A percentile compares a stretch with the other conserved stretches of the same genome.
Evolutionary conservation across 2,113 vertebrate genomes (phyloP).

Genomic region (Morone chrysops): DNA sequence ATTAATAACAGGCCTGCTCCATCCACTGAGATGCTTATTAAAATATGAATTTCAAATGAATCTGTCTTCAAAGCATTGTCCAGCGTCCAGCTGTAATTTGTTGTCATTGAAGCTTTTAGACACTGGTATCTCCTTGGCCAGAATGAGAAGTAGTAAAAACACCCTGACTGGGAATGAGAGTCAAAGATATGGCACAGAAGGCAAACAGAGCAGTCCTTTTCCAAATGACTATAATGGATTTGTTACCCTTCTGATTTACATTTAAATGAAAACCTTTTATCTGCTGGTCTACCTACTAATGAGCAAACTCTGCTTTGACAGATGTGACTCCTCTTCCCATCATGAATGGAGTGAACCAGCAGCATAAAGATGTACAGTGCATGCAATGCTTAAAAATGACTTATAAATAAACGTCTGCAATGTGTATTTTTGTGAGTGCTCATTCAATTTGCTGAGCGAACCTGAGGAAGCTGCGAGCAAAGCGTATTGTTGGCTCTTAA

Average conservation of each 20-base stretch:
- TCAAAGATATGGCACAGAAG: slow-evolving; percentile 65
- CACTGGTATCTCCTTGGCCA: slow-evolving; percentile 49
- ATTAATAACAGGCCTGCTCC: slow-evolving; percentile 60
- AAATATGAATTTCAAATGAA: slow-evolving; percentile 72
- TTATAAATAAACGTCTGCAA: not conserved
- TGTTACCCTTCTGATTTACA: slow-evolving; percentile 82
- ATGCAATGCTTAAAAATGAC: not conserved
- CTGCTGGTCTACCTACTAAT: slow-evolving; percentile 73
- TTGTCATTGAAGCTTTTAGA: slow-evolving; percentile 66
- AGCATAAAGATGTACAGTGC: slow-evolving; percentile 1
- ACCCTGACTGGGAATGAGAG: slow-evolving; percentile 57
- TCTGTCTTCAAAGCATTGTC: slow-evolving; percentile 52
- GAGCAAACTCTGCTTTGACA: slow-evolving; percentile 65
- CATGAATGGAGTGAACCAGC: slow-evolving; percentile 34
- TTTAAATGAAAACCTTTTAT: slow-evolving; percentile 85
- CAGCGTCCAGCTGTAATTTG: slow-evolving; percentile 60
- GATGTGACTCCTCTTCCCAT: slow-evolving; percentile 54
- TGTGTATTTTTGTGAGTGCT: no score
- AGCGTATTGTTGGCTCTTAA: no score
- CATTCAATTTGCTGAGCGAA: no score
- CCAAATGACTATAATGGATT: slow-evolving; percentile 80
- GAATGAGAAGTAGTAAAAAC: slow-evolving; percentile 54
- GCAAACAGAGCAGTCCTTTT: slow-evolving; percentile 59
- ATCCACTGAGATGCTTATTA: slow-evolving; percentile 59
- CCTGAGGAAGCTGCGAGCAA: no score